Conservation (phyloP, 2,113 vertebrate species). For the Nothoprocta perdicaria region DNA sequence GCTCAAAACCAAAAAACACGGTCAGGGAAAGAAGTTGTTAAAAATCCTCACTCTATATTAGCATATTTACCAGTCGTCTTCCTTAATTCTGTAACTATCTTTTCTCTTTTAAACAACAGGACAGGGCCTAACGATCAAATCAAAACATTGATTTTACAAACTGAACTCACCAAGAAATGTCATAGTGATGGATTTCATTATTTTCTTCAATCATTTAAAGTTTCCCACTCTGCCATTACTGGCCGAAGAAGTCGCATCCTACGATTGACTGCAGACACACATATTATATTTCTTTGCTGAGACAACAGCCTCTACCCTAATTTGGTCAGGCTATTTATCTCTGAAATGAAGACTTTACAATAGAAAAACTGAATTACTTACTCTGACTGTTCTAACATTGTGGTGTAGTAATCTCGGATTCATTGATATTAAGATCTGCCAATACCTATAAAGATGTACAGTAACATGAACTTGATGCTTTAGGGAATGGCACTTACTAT, state of each 20-base stretch:
- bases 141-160: constrained; percentile 1
- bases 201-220: background rate
- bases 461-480: background rate
- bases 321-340: background rate
- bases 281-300: background rate
- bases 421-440: background rate
- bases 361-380: background rate
- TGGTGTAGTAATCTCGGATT: accelerated
- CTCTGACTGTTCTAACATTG: background rate
- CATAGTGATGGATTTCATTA: background rate
- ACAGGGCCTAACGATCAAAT: background rate
- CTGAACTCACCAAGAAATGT: background rate
- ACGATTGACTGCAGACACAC: background rate
- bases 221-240: background rate
- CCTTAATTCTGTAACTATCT: background rate
- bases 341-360: background rate
- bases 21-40: background rate
- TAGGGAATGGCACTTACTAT: background rate
- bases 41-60: background rate
- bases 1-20: background rate
- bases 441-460: background rate
- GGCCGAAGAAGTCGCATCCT: background rate
- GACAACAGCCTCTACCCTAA: accelerated
- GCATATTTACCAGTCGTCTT: background rate
- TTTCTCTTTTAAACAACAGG: background rate